Evolutionary conservation across 2,888 invertebrate genomes (phyloP), one percentile per base, ranked within the genome.

Genomic region (Ophion costatus): DNA sequence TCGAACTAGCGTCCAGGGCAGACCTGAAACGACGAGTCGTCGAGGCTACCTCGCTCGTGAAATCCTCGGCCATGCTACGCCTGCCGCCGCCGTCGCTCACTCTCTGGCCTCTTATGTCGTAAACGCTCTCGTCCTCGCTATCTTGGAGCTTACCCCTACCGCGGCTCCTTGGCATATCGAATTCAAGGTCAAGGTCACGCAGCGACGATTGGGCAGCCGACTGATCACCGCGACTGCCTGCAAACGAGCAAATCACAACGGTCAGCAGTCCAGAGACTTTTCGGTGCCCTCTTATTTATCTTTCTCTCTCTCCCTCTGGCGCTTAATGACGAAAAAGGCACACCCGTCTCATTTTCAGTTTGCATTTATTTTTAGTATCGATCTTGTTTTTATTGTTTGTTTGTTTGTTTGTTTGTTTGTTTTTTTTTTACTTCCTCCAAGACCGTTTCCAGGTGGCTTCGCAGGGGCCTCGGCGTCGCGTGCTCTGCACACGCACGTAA

Each of bases 41-140:
- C n/a, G 93, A 89, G 20, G 91, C 88, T 24, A 95, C 92, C 77
- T 94, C 95, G 87, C 93, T 94, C 77, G 94, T 95, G 86, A 94
- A 92, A 83, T 94, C 92, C 17, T 94, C 94, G 76, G 94, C 89
- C 69, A 94, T 90, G 45, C 88, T 88, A 11, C 85, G 85, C 94
- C 94, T 75, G 14, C 17, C 17, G 14, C n/a, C n/a, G n/a, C n/a
- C n/a, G n/a, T n/a, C n/a, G n/a, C 5, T 51, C 17, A 51, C 5
- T 51, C 92, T 91, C 83, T 93, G 92, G 2, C 93, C 96, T 89
- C 96, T 95, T 51, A 95, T 95, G 93, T 96, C 96, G 93, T 96
- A 96, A 70, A 96, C 93, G 82, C 94, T 92, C 59, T 96, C 95
- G 88, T 96, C 96, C 80, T 94, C 89, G 71, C 96, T 96, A 81